phyloP scores from a whole-genome alignment of 2,888 invertebrate genomes.

The Drosophila nr. perissopoda region DNA sequence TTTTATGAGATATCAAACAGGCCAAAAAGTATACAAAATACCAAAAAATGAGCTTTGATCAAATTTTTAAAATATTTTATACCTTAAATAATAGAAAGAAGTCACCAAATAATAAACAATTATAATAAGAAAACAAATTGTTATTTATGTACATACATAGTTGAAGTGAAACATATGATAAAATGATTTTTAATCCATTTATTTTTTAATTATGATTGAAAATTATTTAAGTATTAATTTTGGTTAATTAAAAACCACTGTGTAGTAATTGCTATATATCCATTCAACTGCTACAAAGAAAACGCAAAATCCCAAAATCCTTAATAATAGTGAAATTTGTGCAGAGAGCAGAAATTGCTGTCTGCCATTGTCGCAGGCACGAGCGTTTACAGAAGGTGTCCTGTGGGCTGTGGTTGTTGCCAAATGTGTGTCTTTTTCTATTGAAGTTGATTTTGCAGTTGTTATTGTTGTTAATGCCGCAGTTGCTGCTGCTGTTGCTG shows the following conservation, averaged over 20 bases:
- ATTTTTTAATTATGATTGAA: neutral
- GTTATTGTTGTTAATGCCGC: neutral
- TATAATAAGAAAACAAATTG: neutral
- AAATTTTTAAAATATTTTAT: neutral
- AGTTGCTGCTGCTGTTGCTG: conserved; percentile 1
- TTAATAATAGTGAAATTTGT: conserved; percentile 32
- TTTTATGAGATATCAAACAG: neutral
- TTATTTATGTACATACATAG: too few relatives aligned
- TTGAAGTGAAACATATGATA: neutral
- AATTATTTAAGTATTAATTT: neutral
- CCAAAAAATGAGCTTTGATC: neutral
- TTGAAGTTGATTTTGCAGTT: conserved; percentile 13
- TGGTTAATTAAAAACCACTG: neutral
- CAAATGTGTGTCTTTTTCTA: conserved; percentile 6
- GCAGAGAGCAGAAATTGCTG: conserved; percentile 9
- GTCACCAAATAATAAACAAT: neutral
- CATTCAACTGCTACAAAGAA: neutral
- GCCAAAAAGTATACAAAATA: neutral
- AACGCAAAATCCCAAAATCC: neutral
- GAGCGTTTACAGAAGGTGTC: conserved; percentile 29
- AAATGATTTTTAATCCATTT: neutral
- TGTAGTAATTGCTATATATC: neutral
- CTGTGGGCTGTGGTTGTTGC: conserved; percentile 38
- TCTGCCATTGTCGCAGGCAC: conserved; percentile 19
- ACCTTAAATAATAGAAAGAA: neutral